phyloP scores from a whole-genome alignment of 2,888 invertebrate species.

The Ormyrus rosae region DNA sequence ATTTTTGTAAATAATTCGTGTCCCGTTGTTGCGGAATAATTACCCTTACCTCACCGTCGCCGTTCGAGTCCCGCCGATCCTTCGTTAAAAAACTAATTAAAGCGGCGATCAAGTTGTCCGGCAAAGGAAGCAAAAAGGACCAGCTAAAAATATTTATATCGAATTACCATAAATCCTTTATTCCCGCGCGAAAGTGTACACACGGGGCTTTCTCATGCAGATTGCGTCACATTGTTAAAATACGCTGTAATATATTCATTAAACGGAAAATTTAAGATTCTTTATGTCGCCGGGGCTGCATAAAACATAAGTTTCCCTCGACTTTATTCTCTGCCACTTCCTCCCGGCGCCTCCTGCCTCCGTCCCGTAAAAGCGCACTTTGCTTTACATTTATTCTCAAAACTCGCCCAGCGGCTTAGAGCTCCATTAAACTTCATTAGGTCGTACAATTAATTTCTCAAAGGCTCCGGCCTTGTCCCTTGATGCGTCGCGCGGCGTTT shows the following conservation, averaged over 20 bases:
- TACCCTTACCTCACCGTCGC: too few species aligned
- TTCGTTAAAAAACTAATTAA: too few species aligned
- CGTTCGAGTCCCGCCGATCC: too few species aligned
- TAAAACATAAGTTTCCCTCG: conserved; percentile 27
- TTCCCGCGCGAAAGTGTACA: neutral
- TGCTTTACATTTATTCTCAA: conserved; percentile 25
- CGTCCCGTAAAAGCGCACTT: conserved; percentile 24
- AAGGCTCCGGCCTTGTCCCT: neutral
- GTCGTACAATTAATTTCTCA: conserved; percentile 22
- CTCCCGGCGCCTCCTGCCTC: neutral
- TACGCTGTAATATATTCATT: conserved; percentile 15
- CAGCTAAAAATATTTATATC: neutral
- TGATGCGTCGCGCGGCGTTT: neutral
- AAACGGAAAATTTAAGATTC: conserved; percentile 13
- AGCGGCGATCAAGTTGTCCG: too few species aligned
- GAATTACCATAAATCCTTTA: neutral
- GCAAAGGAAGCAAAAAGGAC: neutral
- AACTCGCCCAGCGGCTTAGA: neutral
- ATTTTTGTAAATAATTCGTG: too few species aligned
- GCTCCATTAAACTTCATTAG: conserved; percentile 27
- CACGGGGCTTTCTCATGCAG: too few species aligned
- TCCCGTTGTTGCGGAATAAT: too few species aligned
- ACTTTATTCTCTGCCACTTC: neutral
- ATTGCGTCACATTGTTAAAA: neutral
- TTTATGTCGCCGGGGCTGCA: conserved; percentile 11